Base-by-base conservation (phyloP, 2,113 vertebrate genomes). In the Eupsittula cactorum region DNA sequence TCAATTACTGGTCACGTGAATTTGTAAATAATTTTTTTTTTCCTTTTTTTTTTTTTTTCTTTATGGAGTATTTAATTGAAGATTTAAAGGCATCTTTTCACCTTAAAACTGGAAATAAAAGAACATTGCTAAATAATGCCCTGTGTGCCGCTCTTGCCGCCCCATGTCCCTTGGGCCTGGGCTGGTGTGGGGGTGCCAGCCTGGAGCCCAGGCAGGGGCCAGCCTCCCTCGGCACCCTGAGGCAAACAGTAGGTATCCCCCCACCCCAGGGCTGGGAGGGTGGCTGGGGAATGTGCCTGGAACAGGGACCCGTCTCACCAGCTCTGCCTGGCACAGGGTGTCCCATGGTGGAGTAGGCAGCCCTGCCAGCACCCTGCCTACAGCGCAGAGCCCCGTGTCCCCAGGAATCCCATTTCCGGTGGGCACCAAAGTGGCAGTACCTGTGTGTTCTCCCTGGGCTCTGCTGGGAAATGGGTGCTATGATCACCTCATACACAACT, bases 61-160 rank as follows among this genome's bases (percentile, higher is more conserved):
- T 99, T 98, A 98, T 98, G 98, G 98, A 98, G 98, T 99, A 98
- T 99, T 99, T 99, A 99, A 99, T 99, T 98, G 98, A 98, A 98
- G 97, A 98, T 97, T 96, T 98, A 95, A 97, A 98, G 97, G 98
- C 97, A 98, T 99, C 98, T 99, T 99, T 99, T 99, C 98, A 98
- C 98, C 97, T 96, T 97, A 96, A 97, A 98, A 98, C 98, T 99
- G 98, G 98, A 98, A 98, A 98, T 98, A 98, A 98, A 97, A 97
- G 97, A 97, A 98, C 97, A 96, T 97, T 98, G 97, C 92, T 96
- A 97, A 97, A 97, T 96, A 91, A 96, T 5, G 91, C 96, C 96
- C 88, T 65, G 93, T 96, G 95, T 97, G 77, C 94, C 95, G 16
- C 94, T 97, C 75, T 97, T 88, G 74, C 95, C 76, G 28, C 92